Conservation (phyloP, 2,888 invertebrate species). For the Busseola fusca region DNA sequence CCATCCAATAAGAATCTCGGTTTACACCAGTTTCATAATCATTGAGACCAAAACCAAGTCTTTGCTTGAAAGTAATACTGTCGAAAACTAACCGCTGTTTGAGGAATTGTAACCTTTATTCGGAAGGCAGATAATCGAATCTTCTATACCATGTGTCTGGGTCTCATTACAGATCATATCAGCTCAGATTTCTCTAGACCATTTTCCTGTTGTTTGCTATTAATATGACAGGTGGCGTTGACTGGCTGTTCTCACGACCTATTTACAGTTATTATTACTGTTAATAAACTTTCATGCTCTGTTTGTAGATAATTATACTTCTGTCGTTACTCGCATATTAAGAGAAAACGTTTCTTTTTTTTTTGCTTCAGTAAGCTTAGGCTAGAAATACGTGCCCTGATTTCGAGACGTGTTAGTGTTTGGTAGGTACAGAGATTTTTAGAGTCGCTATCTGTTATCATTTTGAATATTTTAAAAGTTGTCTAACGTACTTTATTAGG, state of each 20-base stretch:
- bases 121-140: constrained; percentile 25
- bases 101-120: background rate
- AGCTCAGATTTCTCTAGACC: constrained; percentile 30
- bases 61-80: background rate
- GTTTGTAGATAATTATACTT: constrained; percentile 31
- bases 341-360: too few species aligned
- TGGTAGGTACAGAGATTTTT: background rate
- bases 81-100: background rate
- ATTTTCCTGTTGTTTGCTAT: constrained; percentile 35
- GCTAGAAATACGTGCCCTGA: constrained; percentile 14
- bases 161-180: constrained; percentile 18
- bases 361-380: constrained; percentile 17
- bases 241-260: constrained; percentile 33
- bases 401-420: constrained; percentile 1
- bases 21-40: background rate
- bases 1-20: background rate
- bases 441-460: background rate
- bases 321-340: constrained; percentile 14
- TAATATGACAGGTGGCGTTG: constrained; percentile 39
- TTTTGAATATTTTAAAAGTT: background rate
- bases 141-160: constrained; percentile 1
- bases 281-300: constrained; percentile 31
- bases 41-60: background rate
- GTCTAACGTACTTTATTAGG: too few species aligned
- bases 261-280: constrained; percentile 33